A percentile compares a stretch with the other conserved stretches of the same genome.
Evolutionary conservation across 2,888 invertebrate species (phyloP).

Genomic region (Prenolepis imparis): DNA sequence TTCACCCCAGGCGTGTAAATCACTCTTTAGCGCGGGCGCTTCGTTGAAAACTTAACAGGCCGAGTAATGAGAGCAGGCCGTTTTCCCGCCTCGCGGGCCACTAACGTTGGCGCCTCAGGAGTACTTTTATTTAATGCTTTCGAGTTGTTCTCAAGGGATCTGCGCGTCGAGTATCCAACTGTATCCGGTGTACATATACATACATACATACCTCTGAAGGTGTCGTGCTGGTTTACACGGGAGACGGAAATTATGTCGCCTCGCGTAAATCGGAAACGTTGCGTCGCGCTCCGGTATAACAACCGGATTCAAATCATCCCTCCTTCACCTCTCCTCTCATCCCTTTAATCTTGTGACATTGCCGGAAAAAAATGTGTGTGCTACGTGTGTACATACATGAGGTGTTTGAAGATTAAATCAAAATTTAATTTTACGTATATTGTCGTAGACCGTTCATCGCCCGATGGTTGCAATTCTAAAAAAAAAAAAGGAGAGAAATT

Average conservation of each 20-base stretch:
- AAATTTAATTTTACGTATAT: neutral
- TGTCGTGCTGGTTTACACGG: neutral
- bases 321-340: no score
- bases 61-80: constrained; percentile 79
- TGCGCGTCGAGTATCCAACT: constrained; percentile 68
- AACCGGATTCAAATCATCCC: neutral
- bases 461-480: neutral
- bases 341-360: neutral
- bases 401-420: neutral
- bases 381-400: neutral
- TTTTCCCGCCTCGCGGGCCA: constrained; percentile 55
- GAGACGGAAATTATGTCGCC: constrained; percentile 11
- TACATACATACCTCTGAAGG: constrained; percentile 34
- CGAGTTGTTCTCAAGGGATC: constrained; percentile 62
- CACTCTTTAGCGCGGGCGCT: constrained; percentile 78
- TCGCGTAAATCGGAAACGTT: constrained; percentile 11
- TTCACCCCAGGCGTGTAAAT: constrained; percentile 76
- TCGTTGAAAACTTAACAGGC: constrained; percentile 83
- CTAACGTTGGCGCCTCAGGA: constrained; percentile 55
- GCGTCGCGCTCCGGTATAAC: neutral
- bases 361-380: neutral
- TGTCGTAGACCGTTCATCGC: neutral
- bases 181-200: constrained; percentile 44
- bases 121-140: constrained; percentile 77
- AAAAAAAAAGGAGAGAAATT: neutral